Base-by-base conservation (phyloP, 1,140 invertebrate species). In the Sycophaga agraensis region DNA sequence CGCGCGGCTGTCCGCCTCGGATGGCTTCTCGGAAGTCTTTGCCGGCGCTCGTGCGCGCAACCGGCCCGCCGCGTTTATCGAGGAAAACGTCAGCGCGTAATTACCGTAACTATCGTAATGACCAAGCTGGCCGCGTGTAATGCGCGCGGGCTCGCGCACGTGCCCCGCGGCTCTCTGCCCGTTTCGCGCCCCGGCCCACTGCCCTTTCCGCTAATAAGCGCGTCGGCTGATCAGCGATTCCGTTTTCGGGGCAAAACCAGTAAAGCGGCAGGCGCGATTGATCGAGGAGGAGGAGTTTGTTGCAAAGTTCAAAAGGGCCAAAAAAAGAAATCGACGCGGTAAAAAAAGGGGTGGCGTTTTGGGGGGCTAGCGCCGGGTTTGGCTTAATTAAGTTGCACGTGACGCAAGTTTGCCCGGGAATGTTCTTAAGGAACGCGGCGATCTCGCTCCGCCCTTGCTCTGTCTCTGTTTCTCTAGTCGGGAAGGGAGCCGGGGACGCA, bases 51-150 rank as follows among this genome's bases (percentile, higher is more conserved):
- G 63, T 14, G 24, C 64, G 66, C 48, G 59, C 22, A 19, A 42
- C 39, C 16, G 65, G 55, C 63, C 43, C 53, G 5, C 21, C 34
- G 37, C 45, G 45, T 46, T 59, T 55, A 67, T 63, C 67, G 67
- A 68, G 70, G 70, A 70, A 71, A 74, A 69, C 72, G 68, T 73
- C 72, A 71, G 69, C 68, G 66, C 70, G 67, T 74, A 76, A 76
- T 76, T 73, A 76, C 66, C 65, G 68, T 69, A 67, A 75, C 72
- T 67, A 72, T 67, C 65, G 65, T 62, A 71, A 71, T 71, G 67
- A 63, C 63, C 65, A 45, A 4, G 42, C 21, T 26, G 16, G 28
- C 43, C 22, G n/a, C 28, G 24, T 26, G 43, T 26, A 46, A 46
- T 16, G 45, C 54, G 40, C n/a, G 42, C 28, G 6, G n/a, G n/a